These are phyloP conservation scores for Micrasema minimum DNA, from an alignment of 1,140 invertebrate genomes.

Conservation along the genomic window DNA sequence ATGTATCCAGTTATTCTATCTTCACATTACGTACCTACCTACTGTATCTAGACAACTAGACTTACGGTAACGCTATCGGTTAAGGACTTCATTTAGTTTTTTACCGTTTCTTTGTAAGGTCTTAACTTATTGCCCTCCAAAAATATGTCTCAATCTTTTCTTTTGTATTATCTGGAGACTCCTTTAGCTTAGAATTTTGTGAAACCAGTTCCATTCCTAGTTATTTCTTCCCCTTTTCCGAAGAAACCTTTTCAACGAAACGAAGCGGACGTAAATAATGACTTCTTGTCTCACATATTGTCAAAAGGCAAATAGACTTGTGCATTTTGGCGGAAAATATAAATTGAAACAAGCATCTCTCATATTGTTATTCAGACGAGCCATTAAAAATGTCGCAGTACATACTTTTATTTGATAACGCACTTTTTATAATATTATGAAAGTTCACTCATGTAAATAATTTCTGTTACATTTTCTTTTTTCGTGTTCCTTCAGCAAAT, in stretches of 20 bases:
- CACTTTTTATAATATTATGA: neutral
- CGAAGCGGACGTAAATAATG: constrained; percentile 32
- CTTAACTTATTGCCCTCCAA: too few relatives aligned
- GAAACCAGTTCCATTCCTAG: constrained; percentile 3
- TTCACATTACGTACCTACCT: too few relatives aligned
- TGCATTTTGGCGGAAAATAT: constrained; percentile 30
- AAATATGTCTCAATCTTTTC: too few relatives aligned
- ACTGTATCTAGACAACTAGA: too few relatives aligned
- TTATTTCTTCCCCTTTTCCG: constrained; percentile 23
- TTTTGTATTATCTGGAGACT: too few relatives aligned
- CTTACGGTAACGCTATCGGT: too few relatives aligned
- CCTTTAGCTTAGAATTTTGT: neutral
- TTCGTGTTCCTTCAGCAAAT: neutral
- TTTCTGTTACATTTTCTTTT: neutral
- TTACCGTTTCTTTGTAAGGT: too few relatives aligned
- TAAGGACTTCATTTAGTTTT: too few relatives aligned
- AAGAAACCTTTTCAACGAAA: constrained; percentile 25
- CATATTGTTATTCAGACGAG: constrained; percentile 9
- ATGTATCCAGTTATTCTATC: too few relatives aligned
- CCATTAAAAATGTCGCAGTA: constrained; percentile 13
- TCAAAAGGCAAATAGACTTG: constrained; percentile 34
- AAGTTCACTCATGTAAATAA: neutral
- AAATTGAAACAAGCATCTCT: constrained; percentile 23
- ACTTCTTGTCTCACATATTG: constrained; percentile 31
- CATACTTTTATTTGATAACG: neutral